These are phyloP conservation scores for Apis dorsata DNA, from an alignment of 1,140 invertebrate species.

Conservation along the genomic window DNA sequence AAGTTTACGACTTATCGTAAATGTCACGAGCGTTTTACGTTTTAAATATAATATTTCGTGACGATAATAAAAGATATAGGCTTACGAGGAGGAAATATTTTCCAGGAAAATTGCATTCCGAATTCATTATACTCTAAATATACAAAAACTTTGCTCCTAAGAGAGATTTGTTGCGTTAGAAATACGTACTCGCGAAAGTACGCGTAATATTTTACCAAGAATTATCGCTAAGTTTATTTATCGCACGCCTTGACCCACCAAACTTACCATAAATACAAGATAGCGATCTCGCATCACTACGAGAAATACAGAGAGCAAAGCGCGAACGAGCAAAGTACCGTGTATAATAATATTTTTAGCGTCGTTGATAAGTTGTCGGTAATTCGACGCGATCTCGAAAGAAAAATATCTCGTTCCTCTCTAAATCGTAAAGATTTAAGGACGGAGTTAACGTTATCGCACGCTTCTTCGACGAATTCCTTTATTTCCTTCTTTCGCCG, in stretches of 20 bases:
- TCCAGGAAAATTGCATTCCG: too few relatives aligned
- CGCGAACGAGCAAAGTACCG: background rate
- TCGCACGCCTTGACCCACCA: background rate
- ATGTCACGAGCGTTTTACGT: too few relatives aligned
- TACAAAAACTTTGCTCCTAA: too few relatives aligned
- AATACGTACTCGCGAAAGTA: background rate
- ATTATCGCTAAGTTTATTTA: background rate
- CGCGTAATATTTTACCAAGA: background rate
- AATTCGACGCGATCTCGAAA: background rate
- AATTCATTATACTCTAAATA: too few relatives aligned
- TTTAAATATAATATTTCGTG: too few relatives aligned
- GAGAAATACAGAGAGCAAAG: background rate
- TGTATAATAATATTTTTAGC: too few relatives aligned
- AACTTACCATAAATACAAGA: background rate
- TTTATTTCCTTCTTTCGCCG: background rate
- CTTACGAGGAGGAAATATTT: too few relatives aligned
- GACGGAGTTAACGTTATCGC: background rate
- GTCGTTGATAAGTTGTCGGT: too few relatives aligned
- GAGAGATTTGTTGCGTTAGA: too few relatives aligned
- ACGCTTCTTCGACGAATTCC: background rate
- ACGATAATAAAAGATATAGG: too few relatives aligned
- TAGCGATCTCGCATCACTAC: background rate
- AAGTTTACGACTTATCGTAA: too few relatives aligned
- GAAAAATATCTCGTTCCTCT: background rate
- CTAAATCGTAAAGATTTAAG: background rate